A percentile compares a stretch with the other conserved stretches of the same genome.
Evolutionary conservation across 2,113 vertebrate genomes (phyloP).

Genomic region (Poeciliopsis retropinna): DNA sequence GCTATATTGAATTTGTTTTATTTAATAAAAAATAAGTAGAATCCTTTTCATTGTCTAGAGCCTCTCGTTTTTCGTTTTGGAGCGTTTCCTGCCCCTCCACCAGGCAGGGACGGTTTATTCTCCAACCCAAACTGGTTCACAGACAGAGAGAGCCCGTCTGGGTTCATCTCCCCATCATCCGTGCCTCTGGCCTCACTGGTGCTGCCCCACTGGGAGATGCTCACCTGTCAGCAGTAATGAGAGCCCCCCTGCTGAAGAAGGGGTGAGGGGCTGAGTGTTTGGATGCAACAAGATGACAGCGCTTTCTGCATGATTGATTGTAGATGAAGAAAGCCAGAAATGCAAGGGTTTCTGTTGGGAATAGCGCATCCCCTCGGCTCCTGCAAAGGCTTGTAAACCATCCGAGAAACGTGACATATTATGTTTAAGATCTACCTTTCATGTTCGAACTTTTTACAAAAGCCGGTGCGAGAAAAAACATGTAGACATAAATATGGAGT

Average conservation of each 20-base stretch:
- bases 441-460: background rate
- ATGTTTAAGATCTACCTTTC: conserved; percentile 6
- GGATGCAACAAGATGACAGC: conserved; percentile 28
- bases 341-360: conserved; percentile 41
- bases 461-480: background rate
- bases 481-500: background rate
- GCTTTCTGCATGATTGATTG: conserved; percentile 39
- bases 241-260: conserved; percentile 20
- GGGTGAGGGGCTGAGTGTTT: conserved; percentile 10
- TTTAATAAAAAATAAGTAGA: background rate
- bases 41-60: background rate
- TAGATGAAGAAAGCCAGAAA: conserved; percentile 50
- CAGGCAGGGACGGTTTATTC: conserved; percentile 54
- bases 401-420: conserved; percentile 1
- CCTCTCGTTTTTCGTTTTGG: background rate
- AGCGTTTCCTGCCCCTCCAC: conserved; percentile 39
- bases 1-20: background rate
- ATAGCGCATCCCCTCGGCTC: conserved; percentile 5
- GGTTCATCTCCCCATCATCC: conserved; percentile 40
- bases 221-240: conserved; percentile 75
- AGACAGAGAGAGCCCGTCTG: conserved; percentile 10
- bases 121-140: conserved; percentile 12
- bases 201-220: conserved; percentile 49
- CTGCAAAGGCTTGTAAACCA: conserved; percentile 27
- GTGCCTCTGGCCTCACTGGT: conserved; percentile 37